Evolutionary conservation across 2,888 invertebrate genomes (phyloP).

Genomic region (Temnothorax unifasciatus): DNA sequence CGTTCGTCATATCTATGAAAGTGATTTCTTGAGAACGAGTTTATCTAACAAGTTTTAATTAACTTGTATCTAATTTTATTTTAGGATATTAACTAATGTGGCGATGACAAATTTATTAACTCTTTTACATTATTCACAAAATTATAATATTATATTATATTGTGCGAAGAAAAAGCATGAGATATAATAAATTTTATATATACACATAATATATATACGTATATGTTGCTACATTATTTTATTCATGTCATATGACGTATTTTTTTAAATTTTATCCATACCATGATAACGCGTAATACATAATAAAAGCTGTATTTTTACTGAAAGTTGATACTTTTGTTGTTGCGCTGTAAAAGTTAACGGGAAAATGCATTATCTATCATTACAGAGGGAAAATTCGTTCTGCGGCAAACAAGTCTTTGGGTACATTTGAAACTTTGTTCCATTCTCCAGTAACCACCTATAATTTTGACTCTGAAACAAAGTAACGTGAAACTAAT

Average conservation of each 20-base stretch:
- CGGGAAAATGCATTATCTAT: conserved; percentile 1
- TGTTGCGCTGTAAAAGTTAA: conserved; percentile 19
- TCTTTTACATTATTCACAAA: neutral
- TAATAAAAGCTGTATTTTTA: conserved; percentile 11
- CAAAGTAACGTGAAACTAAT: conserved; percentile 58
- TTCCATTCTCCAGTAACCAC: conserved; percentile 17
- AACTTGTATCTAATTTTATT: neutral
- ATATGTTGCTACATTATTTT: neutral
- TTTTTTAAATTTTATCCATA: neutral
- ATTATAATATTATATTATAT: neutral
- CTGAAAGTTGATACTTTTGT: conserved; percentile 1
- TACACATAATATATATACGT: no score
- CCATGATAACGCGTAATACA: neutral
- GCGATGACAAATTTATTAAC: neutral
- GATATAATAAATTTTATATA: neutral
- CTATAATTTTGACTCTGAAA: conserved; percentile 60
- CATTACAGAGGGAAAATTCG: conserved; percentile 10
- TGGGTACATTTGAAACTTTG: conserved; percentile 40
- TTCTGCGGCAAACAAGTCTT: conserved; percentile 1
- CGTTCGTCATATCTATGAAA: conserved; percentile 11
- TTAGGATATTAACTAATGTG: neutral
- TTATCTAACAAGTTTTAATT: neutral
- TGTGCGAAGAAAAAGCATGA: neutral
- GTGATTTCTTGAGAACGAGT: conserved; percentile 4
- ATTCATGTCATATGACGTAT: neutral